phyloP scores from a whole-genome alignment of 1,140 invertebrate species.

The Wasmannia auropunctata region DNA sequence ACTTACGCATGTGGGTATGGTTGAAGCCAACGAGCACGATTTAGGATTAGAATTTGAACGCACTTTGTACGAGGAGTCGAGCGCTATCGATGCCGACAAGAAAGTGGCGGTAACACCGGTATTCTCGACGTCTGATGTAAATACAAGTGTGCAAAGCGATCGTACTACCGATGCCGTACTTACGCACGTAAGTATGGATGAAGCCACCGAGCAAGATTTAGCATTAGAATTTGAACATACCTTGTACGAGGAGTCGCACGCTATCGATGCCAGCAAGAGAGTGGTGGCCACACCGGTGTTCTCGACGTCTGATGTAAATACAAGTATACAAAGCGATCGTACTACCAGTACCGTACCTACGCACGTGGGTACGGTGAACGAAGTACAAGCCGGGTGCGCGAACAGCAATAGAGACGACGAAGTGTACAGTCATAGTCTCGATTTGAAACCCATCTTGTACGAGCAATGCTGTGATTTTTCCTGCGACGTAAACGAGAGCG shows the following conservation, averaged over 20 bases:
- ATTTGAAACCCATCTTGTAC: conserved; percentile 66
- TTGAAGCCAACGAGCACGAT: too few species aligned
- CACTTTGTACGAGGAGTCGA: too few species aligned
- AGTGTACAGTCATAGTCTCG: conserved; percentile 40
- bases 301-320: conserved; percentile 19
- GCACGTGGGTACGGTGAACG: conserved; percentile 19
- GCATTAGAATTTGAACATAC: too few species aligned
- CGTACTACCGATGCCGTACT: not conserved
- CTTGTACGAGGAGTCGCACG: conserved; percentile 58
- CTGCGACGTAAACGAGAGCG: conserved; percentile 63
- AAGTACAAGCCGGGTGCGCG: conserved; percentile 41
- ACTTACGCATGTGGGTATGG: not conserved
- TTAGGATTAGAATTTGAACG: too few species aligned
- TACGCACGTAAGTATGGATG: not conserved
- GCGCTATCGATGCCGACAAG: conserved; percentile 6
- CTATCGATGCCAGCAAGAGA: conserved; percentile 11
- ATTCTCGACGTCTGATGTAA: conserved; percentile 27
- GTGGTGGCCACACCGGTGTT: conserved; percentile 7
- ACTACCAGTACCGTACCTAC: not conserved
- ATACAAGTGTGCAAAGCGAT: not conserved
- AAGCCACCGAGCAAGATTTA: too few species aligned
- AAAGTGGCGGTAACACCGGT: not conserved
- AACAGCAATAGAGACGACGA: conserved; percentile 41
- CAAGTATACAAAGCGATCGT: not conserved
- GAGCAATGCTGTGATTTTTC: conserved; percentile 80